These are phyloP conservation scores for Geophilus truncorum DNA, from an alignment of 2,888 invertebrate genomes.

Conservation along the genomic window DNA sequence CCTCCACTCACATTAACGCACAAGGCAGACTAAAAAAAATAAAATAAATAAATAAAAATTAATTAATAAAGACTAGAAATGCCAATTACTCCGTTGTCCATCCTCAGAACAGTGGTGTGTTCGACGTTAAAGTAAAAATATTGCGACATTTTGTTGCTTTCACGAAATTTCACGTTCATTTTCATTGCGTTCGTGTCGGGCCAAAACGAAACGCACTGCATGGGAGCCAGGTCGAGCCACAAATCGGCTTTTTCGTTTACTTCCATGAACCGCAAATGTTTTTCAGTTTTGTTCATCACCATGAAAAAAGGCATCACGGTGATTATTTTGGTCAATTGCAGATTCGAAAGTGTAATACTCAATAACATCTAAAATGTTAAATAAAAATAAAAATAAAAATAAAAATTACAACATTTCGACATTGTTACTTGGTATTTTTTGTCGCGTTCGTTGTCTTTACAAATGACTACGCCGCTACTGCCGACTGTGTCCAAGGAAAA, in stretches of 20 bases:
- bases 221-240: conserved; percentile 69
- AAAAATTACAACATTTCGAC: no score
- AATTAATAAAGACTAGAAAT: background rate
- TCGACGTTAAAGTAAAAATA: conserved; percentile 66
- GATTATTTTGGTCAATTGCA: conserved; percentile 70
- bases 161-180: conserved; percentile 72
- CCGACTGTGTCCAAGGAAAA: conserved; percentile 62
- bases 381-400: background rate
- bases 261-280: conserved; percentile 68
- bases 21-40: conserved; percentile 46
- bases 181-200: conserved; percentile 73
- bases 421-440: conserved; percentile 61
- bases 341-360: conserved; percentile 62
- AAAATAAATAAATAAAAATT: background rate
- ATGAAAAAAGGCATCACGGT: conserved; percentile 74
- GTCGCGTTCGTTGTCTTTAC: conserved; percentile 59
- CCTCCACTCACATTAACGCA: conserved; percentile 67
- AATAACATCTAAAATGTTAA: conserved; percentile 56
- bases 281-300: conserved; percentile 65
- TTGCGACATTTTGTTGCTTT: conserved; percentile 69
- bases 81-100: conserved; percentile 72
- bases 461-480: conserved; percentile 67
- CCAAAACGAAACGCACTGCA: conserved; percentile 68
- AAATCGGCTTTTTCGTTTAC: conserved; percentile 77
- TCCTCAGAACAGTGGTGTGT: conserved; percentile 69